A percentile compares a stretch with the other conserved stretches of the same genome.
Conservation (phyloP, 2,888 invertebrate genomes). For the Parascotia fuliginaria region DNA sequence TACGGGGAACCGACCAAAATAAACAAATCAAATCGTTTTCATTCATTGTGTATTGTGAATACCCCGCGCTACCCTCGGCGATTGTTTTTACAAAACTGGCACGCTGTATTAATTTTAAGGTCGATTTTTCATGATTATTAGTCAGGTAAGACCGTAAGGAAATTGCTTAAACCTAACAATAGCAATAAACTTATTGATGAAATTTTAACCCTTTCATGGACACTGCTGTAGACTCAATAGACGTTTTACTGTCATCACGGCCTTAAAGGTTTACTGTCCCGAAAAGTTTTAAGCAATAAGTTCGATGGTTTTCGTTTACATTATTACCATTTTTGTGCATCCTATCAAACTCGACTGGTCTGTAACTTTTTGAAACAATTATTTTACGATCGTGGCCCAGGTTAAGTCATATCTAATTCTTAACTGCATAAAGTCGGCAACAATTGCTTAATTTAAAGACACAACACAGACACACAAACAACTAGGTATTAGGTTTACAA, state of each 20-base stretch:
- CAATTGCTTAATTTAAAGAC: not conserved
- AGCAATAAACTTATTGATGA: too few species aligned
- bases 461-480: not conserved
- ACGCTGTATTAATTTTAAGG: constrained; percentile 46
- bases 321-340: not conserved
- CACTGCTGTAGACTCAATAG: too few species aligned
- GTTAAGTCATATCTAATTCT: not conserved
- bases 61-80: constrained; percentile 42
- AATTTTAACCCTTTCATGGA: too few species aligned
- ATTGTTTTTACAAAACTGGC: constrained; percentile 59
- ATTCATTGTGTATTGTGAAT: constrained; percentile 50
- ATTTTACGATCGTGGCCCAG: not conserved
- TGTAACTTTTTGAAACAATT: not conserved
- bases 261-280: too few species aligned
- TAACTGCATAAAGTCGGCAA: not conserved
- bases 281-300: too few species aligned
- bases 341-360: not conserved
- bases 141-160: not conserved
- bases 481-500: not conserved
- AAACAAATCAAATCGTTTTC: constrained; percentile 66
- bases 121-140: constrained; percentile 15
- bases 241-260: too few species aligned
- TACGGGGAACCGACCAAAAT: constrained; percentile 59
- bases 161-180: too few species aligned
- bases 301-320: too few species aligned